A percentile compares a stretch with the other conserved stretches of the same genome.
Conservation (phyloP, 1,140 invertebrate genomes). For the Portunus trituberculatus region DNA sequence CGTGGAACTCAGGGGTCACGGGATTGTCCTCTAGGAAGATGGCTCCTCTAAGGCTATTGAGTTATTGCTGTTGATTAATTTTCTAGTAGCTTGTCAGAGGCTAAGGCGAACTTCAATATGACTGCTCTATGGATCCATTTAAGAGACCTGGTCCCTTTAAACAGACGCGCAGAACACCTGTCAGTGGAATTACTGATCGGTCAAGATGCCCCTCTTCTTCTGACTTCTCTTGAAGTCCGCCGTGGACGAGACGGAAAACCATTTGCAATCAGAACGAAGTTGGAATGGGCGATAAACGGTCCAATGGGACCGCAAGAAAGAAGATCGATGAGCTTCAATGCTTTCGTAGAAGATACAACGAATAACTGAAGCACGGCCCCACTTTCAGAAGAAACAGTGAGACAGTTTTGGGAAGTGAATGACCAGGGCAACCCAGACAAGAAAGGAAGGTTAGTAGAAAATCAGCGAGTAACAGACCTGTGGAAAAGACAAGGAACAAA, state of each 20-base stretch:
- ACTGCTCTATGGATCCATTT: neutral
- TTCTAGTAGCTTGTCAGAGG: too few species aligned
- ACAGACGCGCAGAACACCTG: neutral
- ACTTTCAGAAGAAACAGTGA: neutral
- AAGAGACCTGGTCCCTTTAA: neutral
- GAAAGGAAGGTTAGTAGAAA: constrained; percentile 1
- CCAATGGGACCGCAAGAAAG: neutral
- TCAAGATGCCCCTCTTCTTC: neutral
- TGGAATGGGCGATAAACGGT: constrained; percentile 40
- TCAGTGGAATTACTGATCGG: neutral
- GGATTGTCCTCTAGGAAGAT: too few species aligned
- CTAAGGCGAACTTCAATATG: too few species aligned
- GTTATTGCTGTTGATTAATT: too few species aligned
- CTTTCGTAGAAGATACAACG: neutral
- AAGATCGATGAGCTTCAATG: neutral
- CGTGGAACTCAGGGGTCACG: neutral
- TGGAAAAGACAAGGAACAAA: neutral
- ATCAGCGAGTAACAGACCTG: neutral
- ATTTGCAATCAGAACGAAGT: constrained; percentile 10
- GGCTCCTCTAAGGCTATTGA: too few species aligned
- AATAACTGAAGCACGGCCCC: neutral
- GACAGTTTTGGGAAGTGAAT: constrained; percentile 33
- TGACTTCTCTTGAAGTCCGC: constrained; percentile 15
- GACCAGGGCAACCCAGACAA: neutral
- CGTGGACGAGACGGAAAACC: neutral